Percentiles rank a stretch among this genome's conserved stretches.
Conservation (phyloP, 2,797 vertebrate species). For the Agapornis canus region DNA sequence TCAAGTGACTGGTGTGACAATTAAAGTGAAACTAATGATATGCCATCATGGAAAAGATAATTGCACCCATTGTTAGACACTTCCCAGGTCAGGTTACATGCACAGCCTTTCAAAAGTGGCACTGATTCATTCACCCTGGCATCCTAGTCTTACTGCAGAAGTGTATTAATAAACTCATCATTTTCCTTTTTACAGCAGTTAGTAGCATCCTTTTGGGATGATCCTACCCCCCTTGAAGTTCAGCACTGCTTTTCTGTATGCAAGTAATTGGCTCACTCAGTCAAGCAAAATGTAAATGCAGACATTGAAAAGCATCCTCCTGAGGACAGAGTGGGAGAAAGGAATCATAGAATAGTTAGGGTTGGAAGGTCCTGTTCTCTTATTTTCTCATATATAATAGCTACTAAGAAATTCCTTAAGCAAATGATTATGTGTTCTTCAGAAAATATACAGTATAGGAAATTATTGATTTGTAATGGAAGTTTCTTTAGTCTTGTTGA, state of each 20-base stretch:
- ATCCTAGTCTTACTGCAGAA: constrained; percentile 40
- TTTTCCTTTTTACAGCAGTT: not conserved
- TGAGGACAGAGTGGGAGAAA: not conserved
- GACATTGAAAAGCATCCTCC: constrained; percentile 37
- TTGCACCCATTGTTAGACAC: constrained; percentile 61
- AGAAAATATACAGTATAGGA: not conserved
- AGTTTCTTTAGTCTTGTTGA: not conserved
- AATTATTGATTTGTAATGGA: not conserved
- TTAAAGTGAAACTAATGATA: constrained; percentile 70
- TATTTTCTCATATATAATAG: not conserved
- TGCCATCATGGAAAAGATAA: constrained; percentile 55
- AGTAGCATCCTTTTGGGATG: constrained; percentile 13
- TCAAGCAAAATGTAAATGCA: constrained; percentile 50
- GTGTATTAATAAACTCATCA: constrained; percentile 20
- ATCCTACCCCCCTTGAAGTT: constrained; percentile 24
- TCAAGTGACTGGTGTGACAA: constrained; percentile 61
- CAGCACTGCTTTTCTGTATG: constrained; percentile 26
- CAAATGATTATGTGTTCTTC: not conserved
- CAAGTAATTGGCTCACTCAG: constrained; percentile 22
- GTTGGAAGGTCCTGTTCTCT: not conserved
- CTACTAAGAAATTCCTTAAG: not conserved
- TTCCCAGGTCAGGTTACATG: constrained; percentile 55
- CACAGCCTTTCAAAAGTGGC: constrained; percentile 48
- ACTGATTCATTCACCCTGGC: not conserved
- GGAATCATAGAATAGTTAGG: no score